Conservation (phyloP, 2,888 invertebrate genomes). For the Prosapia bicincta region DNA sequence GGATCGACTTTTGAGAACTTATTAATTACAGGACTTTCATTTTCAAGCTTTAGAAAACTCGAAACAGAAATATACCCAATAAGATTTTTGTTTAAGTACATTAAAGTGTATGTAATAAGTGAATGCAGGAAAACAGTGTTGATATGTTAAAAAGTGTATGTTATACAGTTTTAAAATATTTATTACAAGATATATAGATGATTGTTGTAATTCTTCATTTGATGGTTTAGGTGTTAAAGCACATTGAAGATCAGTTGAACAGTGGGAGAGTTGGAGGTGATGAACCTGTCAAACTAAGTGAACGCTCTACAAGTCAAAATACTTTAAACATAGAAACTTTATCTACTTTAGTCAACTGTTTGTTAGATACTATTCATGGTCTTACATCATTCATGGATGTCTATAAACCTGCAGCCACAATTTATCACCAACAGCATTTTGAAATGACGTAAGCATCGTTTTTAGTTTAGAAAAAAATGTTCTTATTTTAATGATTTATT, state of each 20-base stretch:
- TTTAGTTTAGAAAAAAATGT: too few relatives aligned
- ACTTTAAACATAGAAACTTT: background rate
- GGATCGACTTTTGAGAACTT: too few relatives aligned
- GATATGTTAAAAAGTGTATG: too few relatives aligned
- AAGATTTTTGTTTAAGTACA: too few relatives aligned
- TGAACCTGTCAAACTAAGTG: background rate
- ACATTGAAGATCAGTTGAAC: background rate
- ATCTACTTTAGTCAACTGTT: constrained; percentile 42
- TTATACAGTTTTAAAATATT: too few relatives aligned
- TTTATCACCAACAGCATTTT: constrained; percentile 58
- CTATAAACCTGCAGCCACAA: constrained; percentile 54
- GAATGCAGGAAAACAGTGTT: too few relatives aligned
- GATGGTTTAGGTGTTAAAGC: background rate
- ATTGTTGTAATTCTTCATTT: background rate
- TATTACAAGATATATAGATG: too few relatives aligned
- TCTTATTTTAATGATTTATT: too few relatives aligned
- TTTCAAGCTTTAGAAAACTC: too few relatives aligned
- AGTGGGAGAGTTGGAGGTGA: background rate
- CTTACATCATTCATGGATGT: constrained; percentile 65
- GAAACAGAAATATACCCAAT: too few relatives aligned
- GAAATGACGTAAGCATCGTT: constrained; percentile 45
- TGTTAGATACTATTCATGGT: constrained; percentile 67
- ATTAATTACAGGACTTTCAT: too few relatives aligned
- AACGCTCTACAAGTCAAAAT: background rate
- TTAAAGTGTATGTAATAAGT: too few relatives aligned